Evolutionary conservation across 2,888 invertebrate genomes (phyloP), one percentile per base, ranked within the genome.

Genomic region (Limnephilus auricula): DNA sequence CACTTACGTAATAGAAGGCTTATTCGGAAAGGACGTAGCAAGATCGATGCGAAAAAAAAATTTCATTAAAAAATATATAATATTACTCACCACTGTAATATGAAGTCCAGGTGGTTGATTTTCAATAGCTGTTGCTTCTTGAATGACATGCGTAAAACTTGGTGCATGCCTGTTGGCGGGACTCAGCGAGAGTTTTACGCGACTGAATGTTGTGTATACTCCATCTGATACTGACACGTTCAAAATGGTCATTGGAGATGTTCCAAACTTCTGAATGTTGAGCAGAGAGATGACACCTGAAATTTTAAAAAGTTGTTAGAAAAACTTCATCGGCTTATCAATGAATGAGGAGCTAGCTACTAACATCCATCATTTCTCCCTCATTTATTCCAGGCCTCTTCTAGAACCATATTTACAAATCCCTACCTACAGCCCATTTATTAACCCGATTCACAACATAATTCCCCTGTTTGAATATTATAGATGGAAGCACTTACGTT

Each of bases 181-280:
- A 92, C 98, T 95, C 93, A 98, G 96, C 94, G 97, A 96, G 88
- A 98, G 97, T 95, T 98, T 98, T 30, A 98, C 96, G 93, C 98
- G 96, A 1, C 98, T 97, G 95, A 98, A 99, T 93, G 97, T 98
- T 12, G 98, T 99, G 95, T 99, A 99, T 79, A 99, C 98, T 65
- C 99, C 99, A 95, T 99, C 99, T 90, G 98, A 98, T 79, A 99
- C 99, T 1, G 99, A 99, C 65, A 99, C 97, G 95, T 99, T 99
- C 92, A 99, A 96, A 92, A 97, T 95, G 94, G 97, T 97, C 90
- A 96, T 95, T 89, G 97, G 96, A 93, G 96, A 96, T 86, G 97
- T 97, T 12, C 97, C 97, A 93, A 97, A 97, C 94, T 97, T 97
- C 92, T 98, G 97, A 94, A 98, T 96, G 94, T 98, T 98, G 93